Conservation (phyloP, 2,888 invertebrate species). For the Polymixis flavicincta region DNA sequence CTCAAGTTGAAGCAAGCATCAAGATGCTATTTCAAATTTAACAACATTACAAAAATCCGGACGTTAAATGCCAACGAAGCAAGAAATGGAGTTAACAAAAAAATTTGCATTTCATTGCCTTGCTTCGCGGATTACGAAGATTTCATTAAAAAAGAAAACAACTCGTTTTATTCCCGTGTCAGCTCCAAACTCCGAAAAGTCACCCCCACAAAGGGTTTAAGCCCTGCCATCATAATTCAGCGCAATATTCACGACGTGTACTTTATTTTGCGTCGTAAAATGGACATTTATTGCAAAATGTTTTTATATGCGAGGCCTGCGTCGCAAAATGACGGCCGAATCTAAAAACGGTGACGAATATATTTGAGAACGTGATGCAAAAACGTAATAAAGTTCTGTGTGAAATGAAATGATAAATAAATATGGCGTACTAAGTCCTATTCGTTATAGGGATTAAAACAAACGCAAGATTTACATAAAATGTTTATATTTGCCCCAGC, state of each 20-base stretch:
- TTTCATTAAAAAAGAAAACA: slow-evolving; percentile 34
- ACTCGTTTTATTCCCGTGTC: slow-evolving; percentile 21
- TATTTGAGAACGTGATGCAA: slow-evolving; percentile 25
- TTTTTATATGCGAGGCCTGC: slow-evolving; percentile 42
- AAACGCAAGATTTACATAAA: slow-evolving; percentile 32
- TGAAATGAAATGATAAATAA: slow-evolving; percentile 44
- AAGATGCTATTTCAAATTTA: background rate
- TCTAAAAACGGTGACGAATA: slow-evolving; percentile 20
- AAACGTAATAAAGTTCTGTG: slow-evolving; percentile 26
- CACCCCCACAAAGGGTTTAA: slow-evolving; percentile 45
- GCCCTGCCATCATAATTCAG: slow-evolving; percentile 37
- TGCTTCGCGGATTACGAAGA: slow-evolving; percentile 4
- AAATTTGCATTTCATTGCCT: background rate
- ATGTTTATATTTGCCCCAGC: slow-evolving; percentile 5
- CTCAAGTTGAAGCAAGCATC: background rate
- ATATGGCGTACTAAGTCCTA: slow-evolving; percentile 14
- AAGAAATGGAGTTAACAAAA: slow-evolving; percentile 10
- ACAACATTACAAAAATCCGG: background rate
- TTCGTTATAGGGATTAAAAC: slow-evolving; percentile 28
- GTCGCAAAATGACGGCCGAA: slow-evolving; percentile 13
- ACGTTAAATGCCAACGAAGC: background rate
- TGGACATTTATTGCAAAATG: slow-evolving; percentile 56
- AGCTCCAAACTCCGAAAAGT: slow-evolving; percentile 25
- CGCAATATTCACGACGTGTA: slow-evolving; percentile 48
- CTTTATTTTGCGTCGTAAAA: slow-evolving; percentile 50